phyloP scores from a whole-genome alignment of 2,797 vertebrate species.

The Myioborus melanocephalus region DNA sequence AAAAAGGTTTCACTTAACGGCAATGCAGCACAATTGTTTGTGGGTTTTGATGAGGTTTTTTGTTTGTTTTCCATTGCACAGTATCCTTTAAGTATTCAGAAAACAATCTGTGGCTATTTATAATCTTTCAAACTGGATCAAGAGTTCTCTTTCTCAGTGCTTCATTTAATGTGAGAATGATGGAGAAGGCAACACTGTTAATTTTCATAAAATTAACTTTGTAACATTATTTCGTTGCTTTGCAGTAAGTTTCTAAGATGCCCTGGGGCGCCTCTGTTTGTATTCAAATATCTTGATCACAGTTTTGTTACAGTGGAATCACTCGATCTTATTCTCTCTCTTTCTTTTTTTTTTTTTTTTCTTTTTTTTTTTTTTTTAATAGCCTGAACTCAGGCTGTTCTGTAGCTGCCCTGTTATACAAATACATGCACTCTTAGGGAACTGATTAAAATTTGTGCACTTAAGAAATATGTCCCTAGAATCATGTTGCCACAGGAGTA shows the following conservation, averaged over 20 bases:
- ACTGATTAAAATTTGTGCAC: constrained; percentile 28
- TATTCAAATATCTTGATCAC: neutral
- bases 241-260: constrained; percentile 21
- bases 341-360: fast-evolving
- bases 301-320: neutral
- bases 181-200: neutral
- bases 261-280: neutral
- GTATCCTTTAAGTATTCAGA: neutral
- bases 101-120: neutral
- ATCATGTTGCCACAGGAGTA: neutral
- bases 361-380: neutral
- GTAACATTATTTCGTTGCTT: constrained; percentile 12
- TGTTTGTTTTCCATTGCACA: neutral
- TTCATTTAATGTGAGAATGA: neutral
- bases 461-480: constrained; percentile 18
- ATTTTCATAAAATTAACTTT: constrained; percentile 63
- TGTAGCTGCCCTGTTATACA: neutral
- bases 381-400: constrained; percentile 23
- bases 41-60: neutral
- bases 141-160: neutral
- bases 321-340: neutral
- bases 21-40: neutral
- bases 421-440: neutral
- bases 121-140: neutral
- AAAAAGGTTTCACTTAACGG: neutral